phyloP scores from a whole-genome alignment of 2,797 vertebrate genomes.

The Malurus splendens region DNA sequence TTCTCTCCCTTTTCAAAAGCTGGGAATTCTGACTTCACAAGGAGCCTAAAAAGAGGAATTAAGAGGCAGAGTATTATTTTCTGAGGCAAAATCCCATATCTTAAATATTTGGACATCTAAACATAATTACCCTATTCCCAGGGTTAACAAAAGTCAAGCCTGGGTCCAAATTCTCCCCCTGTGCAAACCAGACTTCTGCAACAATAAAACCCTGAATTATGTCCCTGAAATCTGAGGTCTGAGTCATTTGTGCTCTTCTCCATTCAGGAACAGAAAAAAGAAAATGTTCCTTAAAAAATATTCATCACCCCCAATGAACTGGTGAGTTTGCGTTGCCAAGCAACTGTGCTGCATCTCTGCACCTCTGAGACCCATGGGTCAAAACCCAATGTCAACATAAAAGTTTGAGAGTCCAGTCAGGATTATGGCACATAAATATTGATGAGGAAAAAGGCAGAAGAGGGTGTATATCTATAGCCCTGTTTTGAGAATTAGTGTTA shows the following conservation, averaged over 20 bases:
- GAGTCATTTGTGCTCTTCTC: neutral
- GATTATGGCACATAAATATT: constrained; percentile 1
- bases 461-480: neutral
- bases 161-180: neutral
- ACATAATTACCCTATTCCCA: neutral
- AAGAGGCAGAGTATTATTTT: neutral
- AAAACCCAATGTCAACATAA: neutral
- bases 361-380: neutral
- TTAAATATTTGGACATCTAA: neutral
- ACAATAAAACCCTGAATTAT: neutral
- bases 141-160: neutral
- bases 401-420: constrained; percentile 14
- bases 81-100: neutral
- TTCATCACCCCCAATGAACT: neutral
- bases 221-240: neutral
- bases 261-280: neutral
- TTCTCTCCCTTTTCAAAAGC: neutral
- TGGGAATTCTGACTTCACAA: neutral
- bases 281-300: neutral
- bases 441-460: neutral
- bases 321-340: constrained; percentile 24
- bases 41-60: neutral
- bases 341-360: neutral
- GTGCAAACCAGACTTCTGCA: neutral
- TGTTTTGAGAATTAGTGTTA: neutral